Evolutionary conservation across 2,888 invertebrate genomes (phyloP), one percentile per base, ranked within the genome.

Genomic region (Leptogaster cylindrica): DNA sequence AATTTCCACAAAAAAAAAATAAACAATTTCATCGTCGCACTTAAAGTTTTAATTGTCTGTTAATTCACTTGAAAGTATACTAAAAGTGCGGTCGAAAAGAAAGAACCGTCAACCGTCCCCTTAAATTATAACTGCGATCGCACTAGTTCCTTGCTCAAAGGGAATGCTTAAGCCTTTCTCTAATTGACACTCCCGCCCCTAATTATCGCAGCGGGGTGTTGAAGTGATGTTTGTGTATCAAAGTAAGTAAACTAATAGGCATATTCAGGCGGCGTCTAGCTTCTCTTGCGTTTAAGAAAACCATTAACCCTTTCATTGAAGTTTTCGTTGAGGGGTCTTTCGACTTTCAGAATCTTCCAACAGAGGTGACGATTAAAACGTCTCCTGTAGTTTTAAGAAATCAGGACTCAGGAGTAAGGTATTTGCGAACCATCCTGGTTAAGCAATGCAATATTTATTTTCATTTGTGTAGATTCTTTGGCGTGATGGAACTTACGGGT

Each of bases 121-220:
- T 44, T 7, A 44, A 44, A 12, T 44, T 44, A 61, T 61, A 44
- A 61, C 44, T 44, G 25, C 16, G 27, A 28, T 28, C n/a, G 44
- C 61, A 25, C 61, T 16, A 61, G 27, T 10, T 25, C 25, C 6
- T 23, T 12, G n/a, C 16, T 61, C 61, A 61, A 61, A 61, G 55
- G 61, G 61, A 61, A 61, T 41, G 27, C 61, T 61, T 44, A 20
- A 28, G 28, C 61, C 44, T 44, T 41, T 61, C 61, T 55, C 18
- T 65, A 65, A 65, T 65, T 65, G 50, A 48, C 12, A 50, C 50
- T 65, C 36, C 55, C 65, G 65, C 65, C 65, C 48, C 18, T 65
- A 65, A 65, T 65, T 65, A 65, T 50, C 50, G 50, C 65, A 16
- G 25, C 39, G 36, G 50, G 65, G 50, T 65, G 65, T 51, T 51